These are phyloP conservation scores for Drosophila siamana DNA, from an alignment of 2,888 invertebrate genomes.

Conservation along the genomic window DNA sequence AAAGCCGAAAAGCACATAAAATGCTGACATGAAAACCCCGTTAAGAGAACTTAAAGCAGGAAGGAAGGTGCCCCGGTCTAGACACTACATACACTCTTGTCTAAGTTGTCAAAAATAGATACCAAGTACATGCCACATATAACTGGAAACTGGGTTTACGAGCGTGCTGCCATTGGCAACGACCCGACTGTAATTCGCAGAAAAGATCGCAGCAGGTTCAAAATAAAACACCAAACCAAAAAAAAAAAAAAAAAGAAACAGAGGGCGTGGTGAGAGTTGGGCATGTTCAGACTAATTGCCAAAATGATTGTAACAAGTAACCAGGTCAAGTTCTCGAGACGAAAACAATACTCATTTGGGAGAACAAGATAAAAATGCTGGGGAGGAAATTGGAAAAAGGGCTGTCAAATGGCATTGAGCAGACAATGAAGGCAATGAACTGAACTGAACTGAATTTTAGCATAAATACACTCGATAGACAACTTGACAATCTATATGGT, in stretches of 20 bases:
- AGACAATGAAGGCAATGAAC: background rate
- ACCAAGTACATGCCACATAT: constrained; percentile 28
- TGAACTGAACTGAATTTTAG: background rate
- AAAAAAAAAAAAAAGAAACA: no score
- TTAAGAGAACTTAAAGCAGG: constrained; percentile 52
- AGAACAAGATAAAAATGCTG: constrained; percentile 2
- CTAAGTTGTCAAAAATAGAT: constrained; percentile 30
- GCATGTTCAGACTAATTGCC: constrained; percentile 48
- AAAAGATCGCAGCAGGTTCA: constrained; percentile 38
- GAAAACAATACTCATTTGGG: constrained; percentile 3
- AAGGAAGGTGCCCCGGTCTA: constrained; percentile 35
- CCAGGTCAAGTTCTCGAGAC: constrained; percentile 25
- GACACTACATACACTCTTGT: background rate
- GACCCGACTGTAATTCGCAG: constrained; percentile 53
- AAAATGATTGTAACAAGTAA: constrained; percentile 20
- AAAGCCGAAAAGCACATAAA: constrained; percentile 44
- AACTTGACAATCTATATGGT: constrained; percentile 10
- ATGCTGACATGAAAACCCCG: constrained; percentile 75
- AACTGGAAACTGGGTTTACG: constrained; percentile 72
- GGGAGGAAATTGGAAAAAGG: constrained; percentile 9
- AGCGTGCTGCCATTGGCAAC: constrained; percentile 51
- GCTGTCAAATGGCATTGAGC: background rate
- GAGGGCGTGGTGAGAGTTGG: constrained; percentile 38
- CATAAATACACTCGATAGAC: background rate
- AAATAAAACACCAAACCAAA: constrained; percentile 1